Conservation (phyloP, 2,888 invertebrate genomes). For the Dysmachus trigonus region DNA sequence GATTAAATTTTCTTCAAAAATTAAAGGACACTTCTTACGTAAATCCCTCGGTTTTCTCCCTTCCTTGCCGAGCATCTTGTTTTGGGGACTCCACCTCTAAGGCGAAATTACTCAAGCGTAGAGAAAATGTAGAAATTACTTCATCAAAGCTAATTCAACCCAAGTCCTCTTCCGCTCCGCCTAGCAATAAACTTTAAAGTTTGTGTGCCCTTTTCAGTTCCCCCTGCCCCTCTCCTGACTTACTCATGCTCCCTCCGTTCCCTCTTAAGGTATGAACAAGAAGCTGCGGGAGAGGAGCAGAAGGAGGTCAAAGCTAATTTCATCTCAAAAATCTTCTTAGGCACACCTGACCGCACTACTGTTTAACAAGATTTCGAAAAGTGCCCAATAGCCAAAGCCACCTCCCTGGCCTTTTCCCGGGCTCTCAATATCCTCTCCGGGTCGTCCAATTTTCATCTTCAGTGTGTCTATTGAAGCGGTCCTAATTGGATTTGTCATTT, state of each 20-base stretch:
- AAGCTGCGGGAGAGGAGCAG: neutral
- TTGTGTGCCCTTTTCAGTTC: neutral
- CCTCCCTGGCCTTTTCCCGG: neutral
- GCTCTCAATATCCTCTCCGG: neutral
- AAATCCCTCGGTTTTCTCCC: neutral
- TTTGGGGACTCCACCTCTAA: neutral
- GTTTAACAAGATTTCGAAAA: conserved; percentile 10
- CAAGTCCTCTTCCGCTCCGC: neutral
- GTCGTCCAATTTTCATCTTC: neutral
- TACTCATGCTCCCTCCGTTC: neutral
- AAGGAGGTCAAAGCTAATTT: conserved; percentile 18
- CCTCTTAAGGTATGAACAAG: neutral
- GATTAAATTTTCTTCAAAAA: neutral
- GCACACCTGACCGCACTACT: conserved; percentile 24
- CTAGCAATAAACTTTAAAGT: neutral
- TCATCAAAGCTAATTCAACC: neutral
- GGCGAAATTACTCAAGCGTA: neutral
- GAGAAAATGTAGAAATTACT: neutral
- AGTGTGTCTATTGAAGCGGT: conserved; percentile 13
- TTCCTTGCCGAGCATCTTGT: neutral
- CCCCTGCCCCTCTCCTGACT: neutral
- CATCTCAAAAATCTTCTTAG: conserved; percentile 22
- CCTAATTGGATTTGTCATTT: conserved; percentile 50
- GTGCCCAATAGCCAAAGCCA: neutral
- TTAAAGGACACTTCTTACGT: neutral